phyloP scores from a whole-genome alignment of 2,888 invertebrate species.

The Tillus elongatus region DNA sequence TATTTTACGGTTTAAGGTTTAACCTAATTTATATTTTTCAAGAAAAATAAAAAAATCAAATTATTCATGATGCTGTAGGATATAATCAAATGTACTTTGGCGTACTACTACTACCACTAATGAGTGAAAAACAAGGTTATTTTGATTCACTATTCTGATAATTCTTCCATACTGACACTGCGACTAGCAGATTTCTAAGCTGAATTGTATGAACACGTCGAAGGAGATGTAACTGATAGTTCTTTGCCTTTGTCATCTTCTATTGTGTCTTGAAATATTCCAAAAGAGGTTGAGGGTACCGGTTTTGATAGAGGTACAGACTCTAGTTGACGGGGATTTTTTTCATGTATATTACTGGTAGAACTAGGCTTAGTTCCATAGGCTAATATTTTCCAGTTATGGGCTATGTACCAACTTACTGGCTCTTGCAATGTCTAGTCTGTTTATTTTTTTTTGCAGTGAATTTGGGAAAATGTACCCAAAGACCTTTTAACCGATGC shows the following conservation, averaged over 20 bases:
- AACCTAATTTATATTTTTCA: no score
- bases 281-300: slow-evolving; percentile 1
- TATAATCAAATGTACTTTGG: no score
- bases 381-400: slow-evolving; percentile 1
- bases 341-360: no score
- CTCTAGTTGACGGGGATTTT: not conserved
- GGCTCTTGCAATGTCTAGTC: slow-evolving; percentile 4
- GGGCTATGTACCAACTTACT: not conserved
- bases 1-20: no score
- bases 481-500: slow-evolving; percentile 2
- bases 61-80: no score
- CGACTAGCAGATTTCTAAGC: not conserved
- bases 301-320: not conserved
- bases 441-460: slow-evolving; percentile 3
- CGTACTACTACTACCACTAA: not conserved
- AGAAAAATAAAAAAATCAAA: no score
- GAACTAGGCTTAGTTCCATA: slow-evolving; percentile 2
- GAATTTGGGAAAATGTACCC: slow-evolving; percentile 2
- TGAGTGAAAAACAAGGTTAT: not conserved
- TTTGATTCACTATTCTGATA: not conserved
- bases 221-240: not conserved
- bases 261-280: slow-evolving; percentile 3
- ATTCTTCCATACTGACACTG: slow-evolving; percentile 3
- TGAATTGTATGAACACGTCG: not conserved
- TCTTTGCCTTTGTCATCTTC: no score